Percentiles rank a stretch among this genome's conserved stretches.
Evolutionary conservation across 2,113 vertebrate genomes (phyloP).

Genomic region (Gobius niger): DNA sequence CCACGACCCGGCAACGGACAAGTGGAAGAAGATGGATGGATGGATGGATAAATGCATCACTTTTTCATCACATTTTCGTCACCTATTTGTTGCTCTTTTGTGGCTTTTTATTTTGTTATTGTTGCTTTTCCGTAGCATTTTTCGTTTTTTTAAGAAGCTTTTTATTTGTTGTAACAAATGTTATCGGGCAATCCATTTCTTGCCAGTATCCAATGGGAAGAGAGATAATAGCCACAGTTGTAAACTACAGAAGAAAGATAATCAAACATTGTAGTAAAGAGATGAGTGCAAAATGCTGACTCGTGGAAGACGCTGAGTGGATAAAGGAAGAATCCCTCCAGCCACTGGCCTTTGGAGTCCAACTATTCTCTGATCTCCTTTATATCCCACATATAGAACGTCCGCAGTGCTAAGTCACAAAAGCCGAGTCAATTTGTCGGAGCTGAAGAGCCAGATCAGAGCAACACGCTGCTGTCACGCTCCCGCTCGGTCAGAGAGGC

Average conservation of each 20-base stretch:
- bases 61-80: too few species aligned
- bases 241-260: constrained; percentile 15
- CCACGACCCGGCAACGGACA: too few species aligned
- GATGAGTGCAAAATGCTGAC: constrained; percentile 40
- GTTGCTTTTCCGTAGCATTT: too few species aligned
- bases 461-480: constrained; percentile 37
- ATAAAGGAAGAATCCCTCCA: constrained; percentile 24
- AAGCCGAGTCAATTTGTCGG: constrained; percentile 41
- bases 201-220: neutral
- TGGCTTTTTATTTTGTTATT: too few species aligned
- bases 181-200: neutral
- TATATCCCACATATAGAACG: constrained; percentile 14
- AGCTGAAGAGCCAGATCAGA: constrained; percentile 27
- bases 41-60: too few species aligned
- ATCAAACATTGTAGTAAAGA: constrained; percentile 27
- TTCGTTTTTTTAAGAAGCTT: too few species aligned
- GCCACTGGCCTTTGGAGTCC: constrained; percentile 13
- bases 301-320: constrained; percentile 30
- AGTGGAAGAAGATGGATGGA: too few species aligned
- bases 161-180: too few species aligned
- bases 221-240: constrained; percentile 2
- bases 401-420: constrained; percentile 18
- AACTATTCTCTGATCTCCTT: constrained; percentile 18
- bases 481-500: constrained; percentile 21
- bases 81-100: too few species aligned